These are phyloP conservation scores for Atherix ibis DNA, from an alignment of 2,888 invertebrate genomes.

Conservation along the genomic window DNA sequence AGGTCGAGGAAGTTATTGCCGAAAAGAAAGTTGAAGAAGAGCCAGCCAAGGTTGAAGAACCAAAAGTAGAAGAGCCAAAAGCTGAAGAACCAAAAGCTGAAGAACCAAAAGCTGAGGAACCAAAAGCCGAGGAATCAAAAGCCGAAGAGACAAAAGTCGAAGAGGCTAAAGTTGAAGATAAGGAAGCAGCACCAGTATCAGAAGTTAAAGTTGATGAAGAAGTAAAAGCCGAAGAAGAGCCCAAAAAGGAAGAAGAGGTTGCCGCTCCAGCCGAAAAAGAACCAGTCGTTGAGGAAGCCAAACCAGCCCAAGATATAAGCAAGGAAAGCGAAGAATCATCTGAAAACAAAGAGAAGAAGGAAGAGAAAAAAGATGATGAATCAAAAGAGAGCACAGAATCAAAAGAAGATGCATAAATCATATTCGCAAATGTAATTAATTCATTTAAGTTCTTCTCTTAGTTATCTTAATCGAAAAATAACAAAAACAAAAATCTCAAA, in stretches of 20 bases:
- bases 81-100: slow-evolving; percentile 15
- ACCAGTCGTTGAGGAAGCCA: slow-evolving; percentile 25
- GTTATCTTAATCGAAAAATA: too few relatives aligned
- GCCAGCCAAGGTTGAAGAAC: slow-evolving; percentile 18
- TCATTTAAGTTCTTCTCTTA: too few relatives aligned
- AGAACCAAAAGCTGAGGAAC: slow-evolving; percentile 12
- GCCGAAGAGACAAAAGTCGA: slow-evolving; percentile 16
- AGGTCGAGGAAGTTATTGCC: slow-evolving; percentile 6
- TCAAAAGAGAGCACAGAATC: slow-evolving; percentile 25
- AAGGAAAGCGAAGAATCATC: slow-evolving; percentile 13
- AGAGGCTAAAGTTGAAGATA: slow-evolving; percentile 17
- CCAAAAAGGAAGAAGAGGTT: slow-evolving; percentile 21
- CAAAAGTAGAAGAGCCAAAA: slow-evolving; percentile 19
- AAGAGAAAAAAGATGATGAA: slow-evolving; percentile 15
- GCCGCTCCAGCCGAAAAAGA: slow-evolving; percentile 12
- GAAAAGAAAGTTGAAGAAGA: too few relatives aligned
- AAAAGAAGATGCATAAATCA: slow-evolving; percentile 15
- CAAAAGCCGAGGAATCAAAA: slow-evolving; percentile 16
- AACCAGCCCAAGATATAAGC: slow-evolving; percentile 22
- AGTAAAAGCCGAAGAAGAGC: too few relatives aligned
- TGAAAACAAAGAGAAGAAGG: slow-evolving; percentile 13
- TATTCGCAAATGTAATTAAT: too few relatives aligned
- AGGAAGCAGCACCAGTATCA: slow-evolving; percentile 12
- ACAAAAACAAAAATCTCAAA: too few relatives aligned
- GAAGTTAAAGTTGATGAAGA: slow-evolving; percentile 5